phyloP scores from a whole-genome alignment of 1,140 invertebrate species.

The Oryctes rhinoceros region DNA sequence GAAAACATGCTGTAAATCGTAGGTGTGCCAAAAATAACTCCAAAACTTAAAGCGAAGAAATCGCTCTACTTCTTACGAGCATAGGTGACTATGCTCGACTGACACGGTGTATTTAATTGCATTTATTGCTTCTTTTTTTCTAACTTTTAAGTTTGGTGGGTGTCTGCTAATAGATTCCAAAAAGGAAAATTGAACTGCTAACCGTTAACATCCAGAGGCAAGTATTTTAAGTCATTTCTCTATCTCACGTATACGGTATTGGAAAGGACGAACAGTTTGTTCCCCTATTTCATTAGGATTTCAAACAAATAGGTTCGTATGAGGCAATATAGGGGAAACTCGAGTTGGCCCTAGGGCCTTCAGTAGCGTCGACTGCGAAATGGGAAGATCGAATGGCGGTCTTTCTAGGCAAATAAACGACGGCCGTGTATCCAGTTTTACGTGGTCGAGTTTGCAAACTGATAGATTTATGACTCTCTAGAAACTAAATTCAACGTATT shows the following conservation, averaged over 20 bases:
- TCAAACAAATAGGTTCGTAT: slow-evolving; percentile 52
- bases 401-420: slow-evolving; percentile 51
- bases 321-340: slow-evolving; percentile 47
- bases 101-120: too few species aligned
- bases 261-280: slow-evolving; percentile 28
- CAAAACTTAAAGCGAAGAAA: too few species aligned
- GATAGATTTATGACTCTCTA: slow-evolving; percentile 53
- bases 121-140: too few species aligned
- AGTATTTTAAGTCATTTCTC: background rate
- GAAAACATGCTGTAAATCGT: too few species aligned
- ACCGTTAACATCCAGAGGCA: background rate
- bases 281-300: slow-evolving; percentile 49
- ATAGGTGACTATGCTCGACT: too few species aligned
- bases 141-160: too few species aligned
- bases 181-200: too few species aligned
- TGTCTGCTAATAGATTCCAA: too few species aligned
- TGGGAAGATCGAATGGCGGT: slow-evolving; percentile 40
- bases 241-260: background rate
- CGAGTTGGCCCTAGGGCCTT: slow-evolving; percentile 43
- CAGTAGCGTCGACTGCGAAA: slow-evolving; percentile 38
- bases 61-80: too few species aligned
- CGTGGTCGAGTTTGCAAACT: slow-evolving; percentile 48
- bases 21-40: too few species aligned
- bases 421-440: slow-evolving; percentile 50
- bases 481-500: slow-evolving; percentile 47